Conservation (phyloP, 2,888 invertebrate species). For the Odontocerum albicorne region DNA sequence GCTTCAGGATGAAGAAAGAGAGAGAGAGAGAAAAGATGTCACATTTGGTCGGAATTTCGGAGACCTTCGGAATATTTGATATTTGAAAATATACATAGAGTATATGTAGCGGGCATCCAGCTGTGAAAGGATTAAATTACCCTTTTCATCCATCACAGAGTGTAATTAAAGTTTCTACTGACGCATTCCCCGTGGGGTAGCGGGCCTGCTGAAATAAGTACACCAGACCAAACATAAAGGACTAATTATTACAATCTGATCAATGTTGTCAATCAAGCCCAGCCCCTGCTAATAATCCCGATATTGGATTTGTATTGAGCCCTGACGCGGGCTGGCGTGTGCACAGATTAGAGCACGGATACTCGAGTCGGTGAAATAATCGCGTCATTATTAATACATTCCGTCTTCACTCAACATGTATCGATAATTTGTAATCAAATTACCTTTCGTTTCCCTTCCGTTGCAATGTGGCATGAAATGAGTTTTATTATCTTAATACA, state of each 20-base stretch:
- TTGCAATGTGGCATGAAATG: too few relatives aligned
- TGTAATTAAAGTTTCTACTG: conserved; percentile 36
- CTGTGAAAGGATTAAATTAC: conserved; percentile 32
- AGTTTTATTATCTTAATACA: too few relatives aligned
- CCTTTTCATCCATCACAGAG: conserved; percentile 35
- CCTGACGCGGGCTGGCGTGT: too few relatives aligned
- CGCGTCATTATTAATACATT: too few relatives aligned
- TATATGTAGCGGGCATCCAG: conserved; percentile 23
- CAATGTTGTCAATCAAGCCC: conserved; percentile 34
- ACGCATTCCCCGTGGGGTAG: conserved; percentile 29
- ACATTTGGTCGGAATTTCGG: conserved; percentile 8
- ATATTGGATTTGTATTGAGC: conserved; percentile 29
- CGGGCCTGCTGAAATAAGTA: conserved; percentile 6
- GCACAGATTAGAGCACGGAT: too few relatives aligned
- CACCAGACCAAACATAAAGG: conserved; percentile 26
- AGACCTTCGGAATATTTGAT: conserved; percentile 32
- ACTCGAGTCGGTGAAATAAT: too few relatives aligned
- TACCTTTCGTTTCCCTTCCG: too few relatives aligned
- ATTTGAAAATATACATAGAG: conserved; percentile 34
- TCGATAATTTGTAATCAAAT: too few relatives aligned
- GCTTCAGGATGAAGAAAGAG: too few relatives aligned
- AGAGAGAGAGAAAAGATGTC: conserved; percentile 21
- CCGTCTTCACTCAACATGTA: too few relatives aligned
- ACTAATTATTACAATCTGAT: conserved; percentile 36
- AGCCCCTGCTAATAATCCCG: conserved; percentile 30